A percentile compares a stretch with the other conserved stretches of the same genome.
phyloP scores from a whole-genome alignment of 2,113 vertebrate genomes.

The Eleginops maclovinus region DNA sequence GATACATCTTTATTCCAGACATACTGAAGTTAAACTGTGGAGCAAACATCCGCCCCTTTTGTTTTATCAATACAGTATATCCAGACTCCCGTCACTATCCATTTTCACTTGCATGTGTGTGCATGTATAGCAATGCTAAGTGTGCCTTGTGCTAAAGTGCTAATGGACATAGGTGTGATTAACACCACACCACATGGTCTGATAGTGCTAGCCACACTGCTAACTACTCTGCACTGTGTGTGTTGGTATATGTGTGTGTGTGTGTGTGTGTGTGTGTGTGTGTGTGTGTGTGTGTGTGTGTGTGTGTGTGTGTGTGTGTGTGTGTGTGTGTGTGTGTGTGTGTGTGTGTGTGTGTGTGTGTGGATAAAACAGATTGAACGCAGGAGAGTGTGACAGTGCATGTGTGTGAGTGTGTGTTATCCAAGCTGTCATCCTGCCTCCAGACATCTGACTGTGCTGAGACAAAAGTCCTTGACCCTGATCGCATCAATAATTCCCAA shows the following conservation, averaged over 20 bases:
- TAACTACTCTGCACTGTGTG: constrained; percentile 37
- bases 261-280: constrained; percentile 18
- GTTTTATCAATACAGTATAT: no score
- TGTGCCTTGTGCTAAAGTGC: constrained; percentile 60
- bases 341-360: constrained; percentile 21
- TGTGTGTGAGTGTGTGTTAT: constrained; percentile 29
- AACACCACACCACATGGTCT: constrained; percentile 74
- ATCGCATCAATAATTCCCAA: constrained; percentile 17
- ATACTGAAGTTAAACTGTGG: not conserved
- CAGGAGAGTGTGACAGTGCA: constrained; percentile 18
- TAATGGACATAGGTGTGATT: constrained; percentile 81
- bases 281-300: constrained; percentile 20
- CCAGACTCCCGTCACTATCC: not conserved
- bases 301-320: constrained; percentile 19
- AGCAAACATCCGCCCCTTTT: not conserved
- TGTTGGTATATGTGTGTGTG: constrained; percentile 14
- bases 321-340: constrained; percentile 26
- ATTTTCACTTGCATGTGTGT: constrained; percentile 5
- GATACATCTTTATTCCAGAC: not conserved
- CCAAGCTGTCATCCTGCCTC: constrained; percentile 62
- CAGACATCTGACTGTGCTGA: constrained; percentile 35
- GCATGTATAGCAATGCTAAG: not conserved
- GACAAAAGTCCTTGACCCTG: constrained; percentile 52
- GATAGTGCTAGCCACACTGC: constrained; percentile 60
- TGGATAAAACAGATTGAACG: constrained; percentile 4